Evolutionary conservation across 2,888 invertebrate species (phyloP).

Genomic region (Trissolcus japonicus): DNA sequence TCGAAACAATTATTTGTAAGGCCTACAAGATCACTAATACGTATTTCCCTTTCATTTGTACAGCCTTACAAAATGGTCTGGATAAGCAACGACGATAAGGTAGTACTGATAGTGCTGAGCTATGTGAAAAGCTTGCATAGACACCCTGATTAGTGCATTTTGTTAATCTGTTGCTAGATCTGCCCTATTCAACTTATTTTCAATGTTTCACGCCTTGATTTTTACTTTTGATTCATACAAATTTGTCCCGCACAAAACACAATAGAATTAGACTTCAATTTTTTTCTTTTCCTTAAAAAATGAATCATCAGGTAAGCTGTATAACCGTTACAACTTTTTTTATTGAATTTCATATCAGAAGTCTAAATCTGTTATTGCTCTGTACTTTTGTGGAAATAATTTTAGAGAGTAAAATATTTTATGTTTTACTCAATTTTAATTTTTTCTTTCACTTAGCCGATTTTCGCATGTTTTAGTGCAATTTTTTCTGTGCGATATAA

Average conservation of each 20-base stretch:
- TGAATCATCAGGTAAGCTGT: neutral
- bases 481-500: too few relatives aligned
- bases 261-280: neutral
- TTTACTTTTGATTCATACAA: neutral
- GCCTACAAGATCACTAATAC: conserved; percentile 67
- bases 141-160: conserved; percentile 37
- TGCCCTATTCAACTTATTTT: conserved; percentile 14
- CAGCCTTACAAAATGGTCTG: conserved; percentile 76
- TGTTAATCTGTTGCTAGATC: conserved; percentile 33
- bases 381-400: too few relatives aligned
- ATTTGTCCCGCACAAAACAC: neutral
- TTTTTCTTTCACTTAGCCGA: too few relatives aligned
- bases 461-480: too few relatives aligned
- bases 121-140: conserved; percentile 35
- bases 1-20: conserved; percentile 40
- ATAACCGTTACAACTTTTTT: neutral
- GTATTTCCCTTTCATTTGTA: conserved; percentile 72
- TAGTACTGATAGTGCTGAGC: conserved; percentile 59
- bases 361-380: too few relatives aligned
- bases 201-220: conserved; percentile 8
- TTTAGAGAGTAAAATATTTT: too few relatives aligned
- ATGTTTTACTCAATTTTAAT: too few relatives aligned
- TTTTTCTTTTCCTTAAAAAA: neutral
- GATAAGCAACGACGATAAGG: conserved; percentile 74
- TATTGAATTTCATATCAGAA: neutral